Evolutionary conservation across 2,888 invertebrate genomes (phyloP).

Genomic region (Galerucella calmariensis): DNA sequence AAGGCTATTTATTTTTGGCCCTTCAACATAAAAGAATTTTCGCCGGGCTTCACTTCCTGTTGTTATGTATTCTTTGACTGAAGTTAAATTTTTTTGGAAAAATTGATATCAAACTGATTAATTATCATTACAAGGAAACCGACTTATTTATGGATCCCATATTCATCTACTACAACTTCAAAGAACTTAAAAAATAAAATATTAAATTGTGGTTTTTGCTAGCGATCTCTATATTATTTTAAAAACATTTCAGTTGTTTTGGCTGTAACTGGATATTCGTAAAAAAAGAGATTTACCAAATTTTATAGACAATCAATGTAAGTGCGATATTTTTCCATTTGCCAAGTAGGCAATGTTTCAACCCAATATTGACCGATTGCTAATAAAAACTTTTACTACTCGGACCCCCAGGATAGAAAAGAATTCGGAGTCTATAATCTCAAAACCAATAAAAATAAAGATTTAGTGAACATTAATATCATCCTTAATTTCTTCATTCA

Average conservation of each 20-base stretch:
- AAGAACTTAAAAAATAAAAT: too few relatives aligned
- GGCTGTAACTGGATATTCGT: neutral
- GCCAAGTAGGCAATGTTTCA: slow-evolving; percentile 28
- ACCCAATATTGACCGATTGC: slow-evolving; percentile 25
- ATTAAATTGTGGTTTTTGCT: too few relatives aligned
- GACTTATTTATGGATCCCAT: too few relatives aligned
- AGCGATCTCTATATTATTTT: too few relatives aligned
- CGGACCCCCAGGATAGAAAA: slow-evolving; percentile 9
- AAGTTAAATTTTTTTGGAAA: too few relatives aligned
- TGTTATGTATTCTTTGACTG: too few relatives aligned
- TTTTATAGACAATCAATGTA: slow-evolving; percentile 12
- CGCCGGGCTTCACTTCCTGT: too few relatives aligned
- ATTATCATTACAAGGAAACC: too few relatives aligned
- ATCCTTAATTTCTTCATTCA: slow-evolving; percentile 31
- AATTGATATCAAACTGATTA: too few relatives aligned
- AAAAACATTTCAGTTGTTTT: neutral
- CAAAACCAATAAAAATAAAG: slow-evolving; percentile 32
- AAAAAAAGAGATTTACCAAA: neutral
- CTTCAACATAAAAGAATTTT: too few relatives aligned
- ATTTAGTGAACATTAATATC: slow-evolving; percentile 32
- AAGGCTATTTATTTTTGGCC: too few relatives aligned
- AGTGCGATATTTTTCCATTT: slow-evolving; percentile 14
- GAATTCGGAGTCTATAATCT: slow-evolving; percentile 26
- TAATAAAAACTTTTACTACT: slow-evolving; percentile 35
- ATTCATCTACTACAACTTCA: too few relatives aligned